phyloP scores from a whole-genome alignment of 2,113 vertebrate species.

The Lethenteron reissneri region DNA sequence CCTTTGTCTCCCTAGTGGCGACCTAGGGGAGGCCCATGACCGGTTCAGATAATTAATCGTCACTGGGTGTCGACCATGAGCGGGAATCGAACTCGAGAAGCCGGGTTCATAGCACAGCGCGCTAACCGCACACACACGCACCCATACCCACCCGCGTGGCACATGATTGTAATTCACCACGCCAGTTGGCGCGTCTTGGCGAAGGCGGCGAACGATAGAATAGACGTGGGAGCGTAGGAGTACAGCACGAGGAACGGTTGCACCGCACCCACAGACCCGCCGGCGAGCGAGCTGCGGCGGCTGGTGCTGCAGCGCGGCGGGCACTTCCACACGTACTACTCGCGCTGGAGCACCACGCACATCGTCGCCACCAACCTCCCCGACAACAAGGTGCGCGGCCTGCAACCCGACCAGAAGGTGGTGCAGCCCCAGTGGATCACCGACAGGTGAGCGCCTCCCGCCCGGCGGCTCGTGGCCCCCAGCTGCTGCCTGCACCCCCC shows the following conservation, averaged over 20 bases:
- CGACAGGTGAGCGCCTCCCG: conserved; percentile 40
- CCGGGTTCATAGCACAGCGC: background rate
- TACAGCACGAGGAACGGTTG: conserved; percentile 12
- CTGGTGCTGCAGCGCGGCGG: conserved; percentile 92
- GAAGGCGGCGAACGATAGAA: background rate
- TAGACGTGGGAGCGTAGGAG: conserved; percentile 3
- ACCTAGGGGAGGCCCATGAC: too few species aligned
- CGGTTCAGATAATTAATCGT: too few species aligned
- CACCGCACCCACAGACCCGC: conserved; percentile 70
- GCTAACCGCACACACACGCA: background rate
- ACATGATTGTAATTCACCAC: conserved; percentile 8
- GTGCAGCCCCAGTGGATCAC: conserved; percentile 80
- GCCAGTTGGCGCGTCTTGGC: background rate
- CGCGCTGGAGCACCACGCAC: conserved; percentile 80
- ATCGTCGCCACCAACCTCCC: conserved; percentile 87
- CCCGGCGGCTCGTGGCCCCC: too few species aligned
- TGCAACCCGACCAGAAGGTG: conserved; percentile 60
- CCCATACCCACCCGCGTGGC: background rate
- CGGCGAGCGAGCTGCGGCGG: conserved; percentile 63
- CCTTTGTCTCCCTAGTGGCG: background rate
- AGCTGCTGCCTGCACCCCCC: too few species aligned
- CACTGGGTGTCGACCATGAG: too few species aligned
- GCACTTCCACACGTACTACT: conserved; percentile 78
- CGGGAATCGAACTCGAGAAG: too few species aligned
- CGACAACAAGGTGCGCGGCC: conserved; percentile 68